Conservation (phyloP, 2,113 vertebrate genomes). For the Mus pahari region DNA sequence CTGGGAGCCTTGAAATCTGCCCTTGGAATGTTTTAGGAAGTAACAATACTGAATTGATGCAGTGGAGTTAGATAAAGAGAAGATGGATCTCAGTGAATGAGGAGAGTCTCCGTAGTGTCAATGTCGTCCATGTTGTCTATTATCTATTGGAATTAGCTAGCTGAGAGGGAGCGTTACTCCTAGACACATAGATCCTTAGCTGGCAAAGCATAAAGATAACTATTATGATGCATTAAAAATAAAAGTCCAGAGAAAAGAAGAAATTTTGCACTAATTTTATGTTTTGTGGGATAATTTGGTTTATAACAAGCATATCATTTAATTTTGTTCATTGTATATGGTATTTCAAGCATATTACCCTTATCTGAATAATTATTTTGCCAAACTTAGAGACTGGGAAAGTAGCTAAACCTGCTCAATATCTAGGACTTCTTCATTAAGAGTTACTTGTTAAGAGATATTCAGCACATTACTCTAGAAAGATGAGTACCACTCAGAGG, state of each 20-base stretch:
- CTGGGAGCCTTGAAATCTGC: fast-evolving
- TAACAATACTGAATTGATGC: not conserved
- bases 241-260: not conserved
- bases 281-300: not conserved
- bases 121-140: not conserved
- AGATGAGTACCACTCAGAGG: too few species aligned
- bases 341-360: too few species aligned
- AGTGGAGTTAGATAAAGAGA: not conserved
- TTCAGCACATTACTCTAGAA: too few species aligned
- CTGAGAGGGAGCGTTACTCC: not conserved
- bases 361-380: too few species aligned
- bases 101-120: not conserved
- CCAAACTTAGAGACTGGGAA: too few species aligned
- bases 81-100: fast-evolving
- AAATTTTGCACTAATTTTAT: not conserved
- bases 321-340: too few species aligned
- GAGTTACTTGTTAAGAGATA: too few species aligned
- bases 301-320: not conserved
- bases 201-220: not conserved
- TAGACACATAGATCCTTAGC: not conserved
- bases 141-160: not conserved
- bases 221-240: not conserved
- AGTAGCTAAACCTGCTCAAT: too few species aligned
- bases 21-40: not conserved
- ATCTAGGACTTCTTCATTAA: too few species aligned